Conservation (phyloP, 2,113 vertebrate genomes). For the Ochotona princeps region DNA sequence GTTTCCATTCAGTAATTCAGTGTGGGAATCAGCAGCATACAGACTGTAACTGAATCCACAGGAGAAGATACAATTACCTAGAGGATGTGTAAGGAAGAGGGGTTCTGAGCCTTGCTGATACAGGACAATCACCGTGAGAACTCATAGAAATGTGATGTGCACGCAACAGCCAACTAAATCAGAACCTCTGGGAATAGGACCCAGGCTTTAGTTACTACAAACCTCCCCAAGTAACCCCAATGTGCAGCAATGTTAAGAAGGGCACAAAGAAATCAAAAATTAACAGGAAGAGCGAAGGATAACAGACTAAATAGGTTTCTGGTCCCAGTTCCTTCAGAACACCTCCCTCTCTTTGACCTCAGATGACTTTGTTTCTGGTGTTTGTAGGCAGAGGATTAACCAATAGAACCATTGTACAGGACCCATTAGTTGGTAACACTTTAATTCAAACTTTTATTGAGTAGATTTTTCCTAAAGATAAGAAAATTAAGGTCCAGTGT, state of each 20-base stretch:
- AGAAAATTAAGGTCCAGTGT: too few species aligned
- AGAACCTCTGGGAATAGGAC: not conserved
- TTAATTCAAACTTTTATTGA: constrained; percentile 34
- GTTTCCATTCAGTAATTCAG: constrained; percentile 40
- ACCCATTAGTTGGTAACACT: not conserved
- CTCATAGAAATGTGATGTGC: not conserved
- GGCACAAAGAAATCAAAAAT: constrained; percentile 1
- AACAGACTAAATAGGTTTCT: constrained; percentile 2
- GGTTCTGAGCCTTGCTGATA: not conserved
- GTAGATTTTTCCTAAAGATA: not conserved
- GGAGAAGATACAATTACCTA: constrained; percentile 4
- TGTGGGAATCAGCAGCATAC: constrained; percentile 3
- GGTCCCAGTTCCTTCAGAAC: not conserved
- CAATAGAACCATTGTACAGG: too few species aligned
- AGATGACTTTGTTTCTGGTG: not conserved
- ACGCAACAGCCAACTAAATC: not conserved
- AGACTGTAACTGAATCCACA: not conserved
- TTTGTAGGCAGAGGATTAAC: too few species aligned
- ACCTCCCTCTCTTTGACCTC: not conserved
- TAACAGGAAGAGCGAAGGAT: not conserved
- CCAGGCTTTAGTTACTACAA: not conserved
- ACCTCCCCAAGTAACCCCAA: constrained; percentile 2
- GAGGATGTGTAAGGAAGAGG: not conserved
- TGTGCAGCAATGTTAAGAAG: not conserved
- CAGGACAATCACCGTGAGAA: not conserved